Conservation (phyloP, 2,113 vertebrate genomes). For the Tachysurus fulvidraco region DNA sequence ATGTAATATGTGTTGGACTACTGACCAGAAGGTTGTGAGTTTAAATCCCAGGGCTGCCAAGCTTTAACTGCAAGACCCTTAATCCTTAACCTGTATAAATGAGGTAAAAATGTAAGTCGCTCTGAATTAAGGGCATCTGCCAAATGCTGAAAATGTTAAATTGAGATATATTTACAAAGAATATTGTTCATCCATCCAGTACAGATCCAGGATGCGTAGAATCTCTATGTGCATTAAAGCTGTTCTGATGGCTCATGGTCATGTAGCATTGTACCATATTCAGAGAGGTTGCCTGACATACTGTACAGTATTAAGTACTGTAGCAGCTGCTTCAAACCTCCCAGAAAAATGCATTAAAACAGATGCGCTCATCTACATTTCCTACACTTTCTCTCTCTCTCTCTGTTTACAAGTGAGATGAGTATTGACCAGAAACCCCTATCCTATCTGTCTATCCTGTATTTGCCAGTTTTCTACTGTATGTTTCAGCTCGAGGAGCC, state of each 20-base stretch:
- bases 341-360: conserved; percentile 21
- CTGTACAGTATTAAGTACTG: neutral
- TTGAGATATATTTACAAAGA: neutral
- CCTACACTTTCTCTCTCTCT: neutral
- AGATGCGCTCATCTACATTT: conserved; percentile 49
- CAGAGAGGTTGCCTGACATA: neutral
- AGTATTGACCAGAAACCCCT: conserved; percentile 40
- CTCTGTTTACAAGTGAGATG: conserved; percentile 33
- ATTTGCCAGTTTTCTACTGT: conserved; percentile 21
- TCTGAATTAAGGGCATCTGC: no score
- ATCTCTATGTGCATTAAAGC: neutral
- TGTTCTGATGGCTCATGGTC: neutral
- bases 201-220: neutral
- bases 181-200: neutral
- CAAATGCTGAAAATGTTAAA: no score
- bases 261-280: neutral
- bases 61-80: no score
- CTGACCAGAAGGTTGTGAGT: no score
- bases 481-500: conserved; percentile 2
- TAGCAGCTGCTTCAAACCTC: neutral
- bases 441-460: conserved; percentile 41
- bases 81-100: no score
- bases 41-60: no score
- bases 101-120: no score
- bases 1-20: no score